Evolutionary conservation across 2,113 vertebrate species (phyloP).

Genomic region (Rhea americana): DNA sequence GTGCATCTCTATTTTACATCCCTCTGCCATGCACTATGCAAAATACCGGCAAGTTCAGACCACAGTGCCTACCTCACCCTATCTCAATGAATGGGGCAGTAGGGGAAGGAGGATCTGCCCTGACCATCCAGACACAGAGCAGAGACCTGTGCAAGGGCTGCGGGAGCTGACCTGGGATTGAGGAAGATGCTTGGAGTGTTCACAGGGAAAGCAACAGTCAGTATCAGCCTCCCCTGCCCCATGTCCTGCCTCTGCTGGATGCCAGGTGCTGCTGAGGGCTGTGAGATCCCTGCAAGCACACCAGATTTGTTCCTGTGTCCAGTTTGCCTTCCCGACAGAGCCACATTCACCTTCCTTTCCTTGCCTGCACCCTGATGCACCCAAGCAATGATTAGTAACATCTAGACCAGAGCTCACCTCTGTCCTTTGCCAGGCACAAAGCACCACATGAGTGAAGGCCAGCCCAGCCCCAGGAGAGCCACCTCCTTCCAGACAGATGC

Average conservation of each 20-base stretch:
- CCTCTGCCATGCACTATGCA: not conserved
- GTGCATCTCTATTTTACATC: not conserved
- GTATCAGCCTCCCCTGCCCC: not conserved
- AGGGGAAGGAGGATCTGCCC: not conserved
- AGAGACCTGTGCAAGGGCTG: not conserved
- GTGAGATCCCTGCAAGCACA: not conserved
- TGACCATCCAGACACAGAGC: not conserved
- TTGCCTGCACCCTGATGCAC: rapidly evolving
- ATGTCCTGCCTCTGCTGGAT: not conserved
- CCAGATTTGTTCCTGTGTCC: not conserved
- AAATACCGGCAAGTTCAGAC: not conserved
- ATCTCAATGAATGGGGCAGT: not conserved
- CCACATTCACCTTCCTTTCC: not conserved
- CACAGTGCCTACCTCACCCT: not conserved
- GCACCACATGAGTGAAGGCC: not conserved
- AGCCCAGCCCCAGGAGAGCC: not conserved
- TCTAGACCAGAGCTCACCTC: not conserved
- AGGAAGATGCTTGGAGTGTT: not conserved
- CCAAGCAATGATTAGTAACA: rapidly evolving
- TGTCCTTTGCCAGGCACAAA: not conserved
- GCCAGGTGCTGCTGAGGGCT: not conserved
- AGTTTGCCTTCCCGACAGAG: not conserved
- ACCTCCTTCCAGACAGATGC: not conserved
- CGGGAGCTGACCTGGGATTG: not conserved
- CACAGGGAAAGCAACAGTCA: not conserved